Base-by-base conservation (phyloP, 92 coral and sea anemone genomes). In the Zoanthus sansibaricus region DNA sequence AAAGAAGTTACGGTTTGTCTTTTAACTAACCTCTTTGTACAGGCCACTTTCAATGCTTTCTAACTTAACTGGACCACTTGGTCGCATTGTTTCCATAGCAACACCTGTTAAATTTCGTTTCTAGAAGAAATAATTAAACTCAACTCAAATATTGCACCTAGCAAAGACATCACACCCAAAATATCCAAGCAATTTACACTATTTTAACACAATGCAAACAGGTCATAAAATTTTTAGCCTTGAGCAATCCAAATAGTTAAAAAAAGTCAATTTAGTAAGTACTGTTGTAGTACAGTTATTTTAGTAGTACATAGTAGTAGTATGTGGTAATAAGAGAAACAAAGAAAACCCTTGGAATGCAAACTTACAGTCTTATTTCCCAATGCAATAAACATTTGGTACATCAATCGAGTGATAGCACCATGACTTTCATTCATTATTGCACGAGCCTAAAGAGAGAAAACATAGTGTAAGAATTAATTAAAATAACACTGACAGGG, bases 21-120 rank as follows among this genome's bases (percentile, higher is more conserved):
- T 49, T 10, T 51, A 30, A 77, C 91, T 59, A 75, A 97, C 99
- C 98, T 97, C 99, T 89, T 97, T 97, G 82, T 97, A 93, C 71
- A 97, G 82, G 8, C 95, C 95, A 87, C 98, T 97, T 84, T 97
- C 99, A 76, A 97, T 95, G 74, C 91, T 97, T 69, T 97, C 99
- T 12, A 97, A 90, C 83, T 97, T 97, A 44, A 97, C 95, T 44
- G 99, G 99, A 1, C 97, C 99, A 91, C 99, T 95, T 0, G 99
- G 97, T 86, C 99, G 88, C 99, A 97, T 97, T 33, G 99, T 97
- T 93, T 95, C 98, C 99, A 97, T 97, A 32, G 99, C 99, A 90
- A 95, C 94, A 62, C 99, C 99, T 25, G 99, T 97, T 68, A 97
- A 89, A 67, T 96, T 96, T 89, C 90, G 88, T 90, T 97, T 97